Conservation (phyloP, 2,888 invertebrate genomes). For the Cephus rjabovi region DNA sequence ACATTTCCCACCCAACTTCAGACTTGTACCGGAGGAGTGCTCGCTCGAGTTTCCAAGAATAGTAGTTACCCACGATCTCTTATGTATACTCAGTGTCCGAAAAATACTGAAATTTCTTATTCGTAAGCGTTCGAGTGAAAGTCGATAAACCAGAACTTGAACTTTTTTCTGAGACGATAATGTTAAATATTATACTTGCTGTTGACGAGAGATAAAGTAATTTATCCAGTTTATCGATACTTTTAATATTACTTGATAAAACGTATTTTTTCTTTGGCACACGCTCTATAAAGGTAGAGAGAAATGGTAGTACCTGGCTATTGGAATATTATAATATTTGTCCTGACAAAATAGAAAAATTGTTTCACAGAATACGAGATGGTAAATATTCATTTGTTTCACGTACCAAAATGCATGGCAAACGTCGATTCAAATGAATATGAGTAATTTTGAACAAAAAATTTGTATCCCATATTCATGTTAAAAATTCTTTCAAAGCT, state of each 20-base stretch:
- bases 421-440: no score
- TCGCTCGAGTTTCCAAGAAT: slow-evolving; percentile 41
- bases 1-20: slow-evolving; percentile 32
- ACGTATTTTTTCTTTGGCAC: neutral
- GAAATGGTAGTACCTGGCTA: no score
- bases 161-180: neutral
- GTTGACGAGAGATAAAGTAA: neutral
- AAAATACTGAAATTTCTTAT: slow-evolving; percentile 24
- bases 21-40: slow-evolving; percentile 7
- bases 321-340: no score
- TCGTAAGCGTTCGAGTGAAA: slow-evolving; percentile 18
- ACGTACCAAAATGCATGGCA: no score
- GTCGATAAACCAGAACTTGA: slow-evolving; percentile 4
- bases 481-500: neutral
- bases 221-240: neutral
- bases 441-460: no score
- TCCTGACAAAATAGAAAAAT: no score
- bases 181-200: neutral
- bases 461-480: neutral
- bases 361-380: no score
- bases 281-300: neutral
- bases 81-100: slow-evolving; percentile 41
- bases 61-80: slow-evolving; percentile 47
- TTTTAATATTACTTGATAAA: neutral
- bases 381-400: no score